Conservation (phyloP, 2,888 invertebrate genomes). For the Anarsia innoxiella region DNA sequence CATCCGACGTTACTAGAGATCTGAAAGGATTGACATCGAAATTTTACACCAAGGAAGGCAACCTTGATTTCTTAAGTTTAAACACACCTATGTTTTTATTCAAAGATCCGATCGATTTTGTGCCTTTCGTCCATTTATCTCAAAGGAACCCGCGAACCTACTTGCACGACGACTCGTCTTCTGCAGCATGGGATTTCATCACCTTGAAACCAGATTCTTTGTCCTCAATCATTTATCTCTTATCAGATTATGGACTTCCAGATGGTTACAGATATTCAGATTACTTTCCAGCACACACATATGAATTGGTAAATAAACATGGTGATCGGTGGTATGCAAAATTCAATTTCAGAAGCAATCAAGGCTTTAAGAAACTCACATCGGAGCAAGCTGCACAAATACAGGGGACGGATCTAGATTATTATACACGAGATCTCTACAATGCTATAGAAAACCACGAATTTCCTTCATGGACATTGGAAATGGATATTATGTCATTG, state of each 20-base stretch:
- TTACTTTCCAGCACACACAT: conserved; percentile 92
- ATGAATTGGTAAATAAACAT: conserved; percentile 85
- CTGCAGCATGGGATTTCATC: not conserved
- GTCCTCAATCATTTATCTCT: conserved; percentile 76
- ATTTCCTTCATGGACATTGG: conserved; percentile 84
- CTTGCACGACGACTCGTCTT: no score
- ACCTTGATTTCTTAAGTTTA: conserved; percentile 90
- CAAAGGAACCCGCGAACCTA: no score
- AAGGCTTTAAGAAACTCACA: conserved; percentile 85
- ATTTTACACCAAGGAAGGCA: conserved; percentile 92
- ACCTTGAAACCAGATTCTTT: not conserved
- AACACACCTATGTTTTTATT: conserved; percentile 92
- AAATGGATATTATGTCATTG: conserved; percentile 81
- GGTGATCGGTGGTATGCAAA: conserved; percentile 85
- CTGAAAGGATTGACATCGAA: conserved; percentile 91
- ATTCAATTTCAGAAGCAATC: conserved; percentile 92
- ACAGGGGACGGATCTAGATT: conserved; percentile 90
- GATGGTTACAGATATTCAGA: conserved; percentile 93
- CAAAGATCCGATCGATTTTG: conserved; percentile 88
- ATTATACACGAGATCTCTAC: conserved; percentile 87
- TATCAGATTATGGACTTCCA: conserved; percentile 92
- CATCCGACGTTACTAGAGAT: conserved; percentile 88
- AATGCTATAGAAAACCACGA: conserved; percentile 85
- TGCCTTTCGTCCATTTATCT: conserved; percentile 89
- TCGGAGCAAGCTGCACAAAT: conserved; percentile 78